A percentile compares a stretch with the other conserved stretches of the same genome.
Conservation (phyloP, 2,888 invertebrate genomes). For the Cephus nigrinus region DNA sequence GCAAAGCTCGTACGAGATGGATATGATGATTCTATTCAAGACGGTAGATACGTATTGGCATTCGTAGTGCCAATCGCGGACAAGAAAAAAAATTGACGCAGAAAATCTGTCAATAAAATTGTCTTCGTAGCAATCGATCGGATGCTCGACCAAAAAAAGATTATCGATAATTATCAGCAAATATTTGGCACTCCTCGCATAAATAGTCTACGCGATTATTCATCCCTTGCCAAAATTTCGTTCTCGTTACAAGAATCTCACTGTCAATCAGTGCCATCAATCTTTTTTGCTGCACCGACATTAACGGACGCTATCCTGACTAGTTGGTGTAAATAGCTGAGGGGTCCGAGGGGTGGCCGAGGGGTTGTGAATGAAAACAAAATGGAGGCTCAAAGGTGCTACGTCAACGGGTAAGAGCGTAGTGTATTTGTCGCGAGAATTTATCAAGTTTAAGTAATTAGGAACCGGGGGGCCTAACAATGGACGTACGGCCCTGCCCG, state of each 20-base stretch:
- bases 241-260: background rate
- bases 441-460: background rate
- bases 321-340: background rate
- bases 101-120: background rate
- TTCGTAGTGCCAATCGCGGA: background rate
- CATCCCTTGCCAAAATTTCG: background rate
- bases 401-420: background rate
- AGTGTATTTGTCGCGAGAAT: background rate
- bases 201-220: background rate
- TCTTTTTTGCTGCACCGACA: background rate
- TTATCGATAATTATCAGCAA: background rate
- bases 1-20: background rate
- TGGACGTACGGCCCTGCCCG: background rate
- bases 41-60: background rate
- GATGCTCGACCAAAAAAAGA: background rate
- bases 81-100: background rate
- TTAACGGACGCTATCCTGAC: background rate
- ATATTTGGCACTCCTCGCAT: background rate
- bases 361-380: background rate
- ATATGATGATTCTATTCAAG: background rate
- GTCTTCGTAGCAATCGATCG: background rate
- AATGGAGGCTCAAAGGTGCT: background rate
- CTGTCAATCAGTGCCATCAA: background rate
- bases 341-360: background rate
- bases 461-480: background rate